phyloP scores from a whole-genome alignment of 2,113 vertebrate genomes.

The Melierax canorus region DNA sequence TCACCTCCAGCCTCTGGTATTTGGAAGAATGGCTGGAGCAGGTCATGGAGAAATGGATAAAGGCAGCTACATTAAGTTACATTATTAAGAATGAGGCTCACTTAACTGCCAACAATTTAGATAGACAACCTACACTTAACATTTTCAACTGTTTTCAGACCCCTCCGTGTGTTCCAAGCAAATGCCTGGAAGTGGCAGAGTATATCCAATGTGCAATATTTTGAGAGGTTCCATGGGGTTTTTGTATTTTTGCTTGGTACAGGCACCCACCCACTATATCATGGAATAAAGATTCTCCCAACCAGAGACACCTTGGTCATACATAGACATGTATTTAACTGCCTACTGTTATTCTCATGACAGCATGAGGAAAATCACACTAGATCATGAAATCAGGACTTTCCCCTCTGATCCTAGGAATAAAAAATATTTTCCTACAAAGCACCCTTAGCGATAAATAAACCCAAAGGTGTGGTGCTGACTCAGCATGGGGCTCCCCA shows the following conservation, averaged over 20 bases:
- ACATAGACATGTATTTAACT: neutral
- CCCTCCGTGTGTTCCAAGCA: neutral
- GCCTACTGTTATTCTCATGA: neutral
- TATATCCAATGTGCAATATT: accelerated
- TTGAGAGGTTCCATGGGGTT: neutral
- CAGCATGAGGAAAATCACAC: neutral
- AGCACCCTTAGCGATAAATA: neutral
- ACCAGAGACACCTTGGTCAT: neutral
- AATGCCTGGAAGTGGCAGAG: too few relatives aligned
- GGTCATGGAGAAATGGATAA: neutral
- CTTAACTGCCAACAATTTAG: neutral
- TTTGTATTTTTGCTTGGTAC: neutral
- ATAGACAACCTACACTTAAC: neutral
- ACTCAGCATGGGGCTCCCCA: neutral
- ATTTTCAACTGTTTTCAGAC: neutral
- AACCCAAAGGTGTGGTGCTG: neutral
- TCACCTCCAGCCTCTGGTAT: neutral
- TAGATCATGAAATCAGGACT: neutral
- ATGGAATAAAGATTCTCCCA: neutral
- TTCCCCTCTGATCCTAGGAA: neutral
- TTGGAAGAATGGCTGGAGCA: neutral
- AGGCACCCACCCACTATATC: neutral
- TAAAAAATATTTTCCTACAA: neutral
- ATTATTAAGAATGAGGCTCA: neutral
- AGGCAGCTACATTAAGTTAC: neutral